phyloP scores from a whole-genome alignment of 2,797 vertebrate species.

The Muscicapa striata region DNA sequence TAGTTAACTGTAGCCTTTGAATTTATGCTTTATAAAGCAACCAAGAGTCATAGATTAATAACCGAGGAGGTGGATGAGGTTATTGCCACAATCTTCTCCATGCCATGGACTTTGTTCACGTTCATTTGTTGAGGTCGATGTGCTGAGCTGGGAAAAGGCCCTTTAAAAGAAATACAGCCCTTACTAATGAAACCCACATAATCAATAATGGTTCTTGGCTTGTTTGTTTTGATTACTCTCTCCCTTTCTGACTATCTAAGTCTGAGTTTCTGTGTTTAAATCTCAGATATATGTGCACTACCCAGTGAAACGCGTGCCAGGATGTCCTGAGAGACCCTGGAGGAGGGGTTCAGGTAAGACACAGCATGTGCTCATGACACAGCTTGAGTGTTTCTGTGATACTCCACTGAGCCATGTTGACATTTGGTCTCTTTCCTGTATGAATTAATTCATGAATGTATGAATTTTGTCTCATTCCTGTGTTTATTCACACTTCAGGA shows the following conservation, averaged over 20 bases:
- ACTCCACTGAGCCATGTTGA: background rate
- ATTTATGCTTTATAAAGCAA: background rate
- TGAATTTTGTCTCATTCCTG: background rate
- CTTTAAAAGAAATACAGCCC: background rate
- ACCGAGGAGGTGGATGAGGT: background rate
- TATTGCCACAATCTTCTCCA: background rate
- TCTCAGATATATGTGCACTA: background rate
- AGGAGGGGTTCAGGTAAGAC: background rate
- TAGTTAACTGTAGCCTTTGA: background rate
- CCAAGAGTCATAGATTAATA: background rate
- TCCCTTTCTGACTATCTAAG: background rate
- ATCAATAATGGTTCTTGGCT: background rate
- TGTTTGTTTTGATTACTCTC: background rate
- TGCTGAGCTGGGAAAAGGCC: background rate
- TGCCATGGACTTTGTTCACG: background rate
- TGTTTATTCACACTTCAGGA: background rate
- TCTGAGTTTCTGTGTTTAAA: background rate
- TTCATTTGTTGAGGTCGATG: background rate
- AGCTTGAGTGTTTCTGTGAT: background rate
- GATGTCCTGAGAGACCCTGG: background rate
- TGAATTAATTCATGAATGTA: background rate
- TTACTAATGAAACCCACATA: background rate
- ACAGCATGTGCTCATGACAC: fast-evolving
- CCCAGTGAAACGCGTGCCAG: background rate
- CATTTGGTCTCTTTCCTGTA: background rate